Base-by-base conservation (phyloP, 2,113 vertebrate genomes). In the Pholis gunnellus region DNA sequence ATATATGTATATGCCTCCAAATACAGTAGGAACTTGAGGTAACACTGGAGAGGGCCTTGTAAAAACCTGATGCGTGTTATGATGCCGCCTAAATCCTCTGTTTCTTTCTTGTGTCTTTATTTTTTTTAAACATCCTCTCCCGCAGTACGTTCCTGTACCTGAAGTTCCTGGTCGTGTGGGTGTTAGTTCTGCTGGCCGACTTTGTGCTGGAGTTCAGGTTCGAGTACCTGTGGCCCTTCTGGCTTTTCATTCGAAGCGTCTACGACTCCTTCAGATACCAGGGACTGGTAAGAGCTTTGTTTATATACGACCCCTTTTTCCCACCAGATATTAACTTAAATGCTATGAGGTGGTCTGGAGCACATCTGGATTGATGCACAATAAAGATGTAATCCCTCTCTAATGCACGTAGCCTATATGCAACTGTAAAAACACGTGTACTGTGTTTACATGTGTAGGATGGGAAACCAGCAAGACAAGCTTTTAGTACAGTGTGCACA, bases 221-320 rank as follows among this genome's bases (percentile, higher is more conserved):
- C 81, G 98, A 99, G 89, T 99, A 99, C 88, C 95, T 99, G 92
- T 99, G 98, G 98, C 98, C 98, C 0, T 99, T 99, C 94, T 99
- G 98, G 98, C 97, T 99, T 75, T 99, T 99, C 93, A 98, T 99
- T 91, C 95, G 98, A 90, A 99, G 98, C 3, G 98, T 99, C 72
- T 99, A 99, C 89, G 98, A 99, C 92, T 99, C 98, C 86, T 99
- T 99, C 95, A 96, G 97, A 93, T 99, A 99, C 95, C 98, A 99
- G 95, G 98, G 98, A 76, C 93, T 99, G 97, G 98, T 99, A 95
- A 92, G 93, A 72, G 65, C 61, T 22, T 34, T 56, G 4, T 71
- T 59, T 46, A 11, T 46, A 11, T 50, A 7, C 78, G 27, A 57
- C 4, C 4, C 0, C 0, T 25, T 36, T 40, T 31, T n/a, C n/a